phyloP scores from a whole-genome alignment of 2,113 vertebrate species.

The Malurus cyaneus region DNA sequence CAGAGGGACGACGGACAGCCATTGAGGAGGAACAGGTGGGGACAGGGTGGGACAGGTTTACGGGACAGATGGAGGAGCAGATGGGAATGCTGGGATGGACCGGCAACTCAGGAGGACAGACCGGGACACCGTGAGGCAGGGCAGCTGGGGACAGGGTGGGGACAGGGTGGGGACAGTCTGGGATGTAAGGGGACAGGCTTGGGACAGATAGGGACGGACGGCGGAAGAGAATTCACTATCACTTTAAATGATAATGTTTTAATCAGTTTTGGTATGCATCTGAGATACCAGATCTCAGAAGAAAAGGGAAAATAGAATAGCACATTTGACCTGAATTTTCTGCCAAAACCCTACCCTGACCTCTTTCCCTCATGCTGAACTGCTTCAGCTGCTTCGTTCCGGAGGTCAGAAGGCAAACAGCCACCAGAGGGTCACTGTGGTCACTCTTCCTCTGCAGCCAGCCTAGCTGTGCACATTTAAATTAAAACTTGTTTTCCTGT shows the following conservation, averaged over 20 bases:
- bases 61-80: no score
- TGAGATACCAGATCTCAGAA: background rate
- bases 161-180: no score
- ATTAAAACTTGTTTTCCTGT: background rate
- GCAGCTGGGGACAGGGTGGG: no score
- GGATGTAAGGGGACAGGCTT: no score
- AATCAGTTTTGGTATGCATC: background rate
- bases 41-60: no score
- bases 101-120: no score
- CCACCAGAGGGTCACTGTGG: background rate
- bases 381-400: background rate
- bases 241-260: background rate
- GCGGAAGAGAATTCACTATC: no score
- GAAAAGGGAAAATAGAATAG: background rate
- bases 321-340: background rate
- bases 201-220: no score
- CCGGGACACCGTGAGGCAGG: no score
- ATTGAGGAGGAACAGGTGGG: no score
- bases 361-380: background rate
- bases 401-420: background rate
- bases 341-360: background rate
- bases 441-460: background rate
- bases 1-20: no score
- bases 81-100: no score
- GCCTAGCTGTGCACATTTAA: background rate